Conservation (phyloP, 2,888 invertebrate genomes). For the Mimumesa dahlbomi region DNA sequence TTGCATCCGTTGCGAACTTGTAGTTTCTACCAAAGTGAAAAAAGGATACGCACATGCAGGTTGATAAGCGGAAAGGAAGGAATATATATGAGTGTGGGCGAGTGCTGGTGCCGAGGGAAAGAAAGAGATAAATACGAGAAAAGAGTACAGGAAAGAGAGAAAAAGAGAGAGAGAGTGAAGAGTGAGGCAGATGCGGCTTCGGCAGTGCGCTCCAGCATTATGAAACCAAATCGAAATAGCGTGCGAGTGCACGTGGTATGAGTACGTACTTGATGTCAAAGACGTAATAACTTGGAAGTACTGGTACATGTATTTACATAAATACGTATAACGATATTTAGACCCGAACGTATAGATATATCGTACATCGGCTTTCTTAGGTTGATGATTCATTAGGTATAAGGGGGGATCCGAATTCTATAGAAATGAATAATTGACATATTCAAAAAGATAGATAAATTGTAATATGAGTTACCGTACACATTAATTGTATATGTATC, state of each 20-base stretch:
- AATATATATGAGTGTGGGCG: slow-evolving; percentile 1
- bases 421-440: too few species aligned
- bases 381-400: background rate
- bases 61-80: slow-evolving; percentile 3
- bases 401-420: too few species aligned
- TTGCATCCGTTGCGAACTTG: slow-evolving; percentile 24
- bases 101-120: background rate
- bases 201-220: slow-evolving; percentile 43
- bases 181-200: slow-evolving; percentile 28
- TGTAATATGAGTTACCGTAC: too few species aligned
- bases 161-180: slow-evolving; percentile 3
- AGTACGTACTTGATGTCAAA: slow-evolving; percentile 70
- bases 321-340: background rate
- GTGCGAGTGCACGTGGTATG: slow-evolving; percentile 25
- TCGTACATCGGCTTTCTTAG: background rate
- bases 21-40: slow-evolving; percentile 18
- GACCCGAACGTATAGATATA: background rate
- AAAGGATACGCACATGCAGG: slow-evolving; percentile 5
- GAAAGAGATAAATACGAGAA: slow-evolving; percentile 2
- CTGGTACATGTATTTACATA: slow-evolving; percentile 32
- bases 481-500: too few species aligned
- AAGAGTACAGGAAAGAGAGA: slow-evolving; percentile 7
- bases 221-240: slow-evolving; percentile 64
- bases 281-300: slow-evolving; percentile 71
- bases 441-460: too few species aligned